Percentiles rank a stretch among this genome's conserved stretches.
Evolutionary conservation across 2,113 vertebrate genomes (phyloP).

Genomic region (Ancistrus triradiatus): DNA sequence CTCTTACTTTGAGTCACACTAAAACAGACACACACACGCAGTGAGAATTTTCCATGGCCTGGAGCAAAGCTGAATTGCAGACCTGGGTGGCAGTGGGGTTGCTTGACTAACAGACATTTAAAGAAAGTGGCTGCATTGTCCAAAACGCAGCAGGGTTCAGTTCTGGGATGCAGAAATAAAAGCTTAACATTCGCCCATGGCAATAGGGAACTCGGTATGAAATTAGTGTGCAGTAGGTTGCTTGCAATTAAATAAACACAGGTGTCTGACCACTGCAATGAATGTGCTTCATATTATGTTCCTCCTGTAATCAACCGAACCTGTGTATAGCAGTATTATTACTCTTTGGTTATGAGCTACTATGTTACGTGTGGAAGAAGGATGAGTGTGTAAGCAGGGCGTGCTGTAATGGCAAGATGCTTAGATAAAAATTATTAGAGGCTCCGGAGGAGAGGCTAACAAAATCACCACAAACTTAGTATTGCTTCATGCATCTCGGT

Average conservation of each 20-base stretch:
- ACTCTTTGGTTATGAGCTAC: too few species aligned
- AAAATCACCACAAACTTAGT: conserved; percentile 23
- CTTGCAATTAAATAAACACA: too few species aligned
- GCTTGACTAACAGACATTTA: conserved; percentile 30
- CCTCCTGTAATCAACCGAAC: too few species aligned
- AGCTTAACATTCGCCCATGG: conserved; percentile 20
- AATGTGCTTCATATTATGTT: too few species aligned
- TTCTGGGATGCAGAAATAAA: conserved; percentile 51
- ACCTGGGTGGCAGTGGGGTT: conserved; percentile 8
- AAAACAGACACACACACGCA: conserved; percentile 26
- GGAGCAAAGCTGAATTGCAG: conserved; percentile 20
- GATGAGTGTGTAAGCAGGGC: too few species aligned
- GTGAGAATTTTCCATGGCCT: conserved; percentile 32
- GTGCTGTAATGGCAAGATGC: too few species aligned
- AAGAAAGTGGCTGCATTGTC: conserved; percentile 51
- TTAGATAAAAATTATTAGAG: too few species aligned
- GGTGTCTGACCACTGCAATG: too few species aligned
- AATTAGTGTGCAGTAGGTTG: conserved; percentile 32
- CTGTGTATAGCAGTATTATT: too few species aligned
- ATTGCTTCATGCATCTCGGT: background rate
- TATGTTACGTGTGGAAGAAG: too few species aligned
- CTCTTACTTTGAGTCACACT: conserved; percentile 5
- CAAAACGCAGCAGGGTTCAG: conserved; percentile 57
- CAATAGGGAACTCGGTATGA: conserved; percentile 22
- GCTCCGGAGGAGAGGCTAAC: too few species aligned